Evolutionary conservation across 2,888 invertebrate species (phyloP).

Genomic region (Sarcophaga carnaria): DNA sequence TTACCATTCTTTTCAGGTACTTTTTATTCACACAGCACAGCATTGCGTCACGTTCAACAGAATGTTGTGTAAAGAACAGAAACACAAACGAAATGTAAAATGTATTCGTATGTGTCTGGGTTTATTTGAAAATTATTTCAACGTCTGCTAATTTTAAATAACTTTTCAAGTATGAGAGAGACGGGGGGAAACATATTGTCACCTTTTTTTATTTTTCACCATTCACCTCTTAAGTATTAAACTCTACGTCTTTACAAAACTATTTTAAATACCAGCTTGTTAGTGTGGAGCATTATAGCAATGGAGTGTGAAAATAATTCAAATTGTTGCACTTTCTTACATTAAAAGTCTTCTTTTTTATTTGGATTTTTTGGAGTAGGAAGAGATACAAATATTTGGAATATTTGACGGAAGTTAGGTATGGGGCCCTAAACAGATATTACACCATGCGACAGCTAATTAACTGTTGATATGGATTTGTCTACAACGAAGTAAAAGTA

Average conservation of each 20-base stretch:
- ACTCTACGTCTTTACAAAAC: no score
- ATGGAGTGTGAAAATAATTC: no score
- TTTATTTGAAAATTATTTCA: slow-evolving; percentile 36
- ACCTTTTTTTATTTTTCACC: not conserved
- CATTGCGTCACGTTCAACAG: not conserved
- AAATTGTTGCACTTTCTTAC: no score
- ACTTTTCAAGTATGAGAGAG: not conserved
- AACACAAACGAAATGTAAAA: not conserved
- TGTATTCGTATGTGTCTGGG: not conserved
- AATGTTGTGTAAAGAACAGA: not conserved
- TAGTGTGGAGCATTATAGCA: slow-evolving; percentile 1
- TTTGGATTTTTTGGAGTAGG: no score
- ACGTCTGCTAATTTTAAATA: slow-evolving; percentile 41
- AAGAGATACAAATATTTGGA: no score
- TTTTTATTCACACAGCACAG: not conserved
- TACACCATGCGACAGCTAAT: no score
- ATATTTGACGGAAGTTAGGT: no score
- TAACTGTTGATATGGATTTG: no score
- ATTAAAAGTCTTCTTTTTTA: no score
- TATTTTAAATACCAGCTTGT: slow-evolving; percentile 29
- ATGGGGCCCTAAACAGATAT: no score
- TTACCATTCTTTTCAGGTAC: not conserved
- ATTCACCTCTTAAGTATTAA: no score
- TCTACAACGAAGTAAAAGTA: no score
- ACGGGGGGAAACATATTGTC: not conserved